These are phyloP conservation scores for Hypothenemus hampei DNA, from an alignment of 1,140 invertebrate genomes.

Conservation along the genomic window DNA sequence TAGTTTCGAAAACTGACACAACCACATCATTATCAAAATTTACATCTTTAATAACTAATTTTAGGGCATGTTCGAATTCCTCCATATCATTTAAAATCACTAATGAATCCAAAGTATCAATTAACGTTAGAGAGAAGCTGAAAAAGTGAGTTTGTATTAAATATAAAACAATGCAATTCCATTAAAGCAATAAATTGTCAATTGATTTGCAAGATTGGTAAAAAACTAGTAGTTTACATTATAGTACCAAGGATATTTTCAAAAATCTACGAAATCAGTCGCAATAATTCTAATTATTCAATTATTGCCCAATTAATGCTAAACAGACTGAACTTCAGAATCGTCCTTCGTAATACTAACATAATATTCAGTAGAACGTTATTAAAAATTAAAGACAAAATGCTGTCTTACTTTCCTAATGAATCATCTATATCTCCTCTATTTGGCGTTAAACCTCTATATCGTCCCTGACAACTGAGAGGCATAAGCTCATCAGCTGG, in stretches of 20 bases:
- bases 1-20: conserved; percentile 98
- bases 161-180: conserved; percentile 7
- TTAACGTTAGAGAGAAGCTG: conserved; percentile 93
- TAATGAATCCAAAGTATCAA: conserved; percentile 92
- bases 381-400: neutral
- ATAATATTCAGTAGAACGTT: neutral
- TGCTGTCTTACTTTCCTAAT: conserved; percentile 86
- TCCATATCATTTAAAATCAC: conserved; percentile 87
- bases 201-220: neutral
- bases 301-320: too few species aligned
- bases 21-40: conserved; percentile 91
- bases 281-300: neutral
- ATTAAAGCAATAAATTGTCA: neutral
- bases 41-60: conserved; percentile 79
- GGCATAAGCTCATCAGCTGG: conserved; percentile 99
- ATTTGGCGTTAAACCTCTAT: conserved; percentile 76
- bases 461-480: conserved; percentile 88
- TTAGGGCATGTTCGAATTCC: conserved; percentile 90
- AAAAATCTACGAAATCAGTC: neutral
- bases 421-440: conserved; percentile 95
- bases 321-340: neutral
- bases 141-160: conserved; percentile 45
- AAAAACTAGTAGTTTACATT: too few species aligned
- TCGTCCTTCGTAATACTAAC: neutral
- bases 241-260: neutral